These are phyloP conservation scores for Smittia aterrima DNA, from an alignment of 2,888 invertebrate species.

Conservation along the genomic window DNA sequence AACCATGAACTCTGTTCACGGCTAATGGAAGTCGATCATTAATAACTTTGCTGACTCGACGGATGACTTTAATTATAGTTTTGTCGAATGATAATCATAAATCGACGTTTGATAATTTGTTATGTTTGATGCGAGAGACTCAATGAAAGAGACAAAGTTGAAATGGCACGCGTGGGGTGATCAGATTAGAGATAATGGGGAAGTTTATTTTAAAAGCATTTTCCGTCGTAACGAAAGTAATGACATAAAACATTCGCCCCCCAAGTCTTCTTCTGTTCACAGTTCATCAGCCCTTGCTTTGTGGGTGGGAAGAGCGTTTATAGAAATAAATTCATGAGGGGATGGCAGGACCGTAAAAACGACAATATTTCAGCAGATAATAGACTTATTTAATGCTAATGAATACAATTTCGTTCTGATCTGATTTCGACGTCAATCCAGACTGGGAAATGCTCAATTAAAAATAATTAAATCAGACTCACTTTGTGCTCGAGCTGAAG, in stretches of 20 bases:
- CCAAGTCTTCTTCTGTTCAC: slow-evolving; percentile 10
- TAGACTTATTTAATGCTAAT: slow-evolving; percentile 33
- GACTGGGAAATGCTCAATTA: slow-evolving; percentile 22
- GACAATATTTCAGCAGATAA: slow-evolving; percentile 22
- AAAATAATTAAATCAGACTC: slow-evolving; percentile 47
- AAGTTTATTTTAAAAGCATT: slow-evolving; percentile 40
- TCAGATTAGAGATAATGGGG: slow-evolving; percentile 38
- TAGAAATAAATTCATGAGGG: neutral
- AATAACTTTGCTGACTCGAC: slow-evolving; percentile 28
- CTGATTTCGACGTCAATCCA: neutral
- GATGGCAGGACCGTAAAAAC: slow-evolving; percentile 14
- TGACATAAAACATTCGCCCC: slow-evolving; percentile 27
- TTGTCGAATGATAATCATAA: neutral
- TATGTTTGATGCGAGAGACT: neutral
- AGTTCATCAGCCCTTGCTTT: slow-evolving; percentile 34
- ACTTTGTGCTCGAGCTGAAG: slow-evolving; percentile 70
- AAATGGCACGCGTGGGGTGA: slow-evolving; percentile 27
- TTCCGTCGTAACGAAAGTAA: slow-evolving; percentile 29
- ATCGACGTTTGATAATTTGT: slow-evolving; percentile 17
- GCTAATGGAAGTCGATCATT: slow-evolving; percentile 39
- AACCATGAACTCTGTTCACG: neutral
- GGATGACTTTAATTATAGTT: slow-evolving; percentile 19
- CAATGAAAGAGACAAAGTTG: neutral
- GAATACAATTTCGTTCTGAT: slow-evolving; percentile 37
- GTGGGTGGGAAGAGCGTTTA: slow-evolving; percentile 24